phyloP scores from a whole-genome alignment of 2,113 vertebrate genomes.

The Aleadryas rufinucha region DNA sequence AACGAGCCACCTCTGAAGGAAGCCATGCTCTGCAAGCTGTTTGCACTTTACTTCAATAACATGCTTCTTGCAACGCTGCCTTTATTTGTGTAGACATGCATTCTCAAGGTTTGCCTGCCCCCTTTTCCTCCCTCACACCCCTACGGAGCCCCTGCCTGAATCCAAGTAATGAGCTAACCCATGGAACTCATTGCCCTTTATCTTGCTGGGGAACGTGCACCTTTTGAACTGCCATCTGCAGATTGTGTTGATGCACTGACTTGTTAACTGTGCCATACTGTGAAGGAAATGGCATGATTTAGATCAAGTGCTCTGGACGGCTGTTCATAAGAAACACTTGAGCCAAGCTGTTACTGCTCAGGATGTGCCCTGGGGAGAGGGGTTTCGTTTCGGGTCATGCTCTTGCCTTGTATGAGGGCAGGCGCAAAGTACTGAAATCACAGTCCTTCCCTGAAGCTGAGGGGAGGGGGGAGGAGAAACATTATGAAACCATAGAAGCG shows the following conservation, averaged over 20 bases:
- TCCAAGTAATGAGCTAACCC: conserved; percentile 79
- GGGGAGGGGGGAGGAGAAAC: conserved; percentile 80
- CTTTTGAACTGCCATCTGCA: conserved; percentile 89
- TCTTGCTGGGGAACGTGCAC: conserved; percentile 82
- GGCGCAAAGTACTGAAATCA: conserved; percentile 77
- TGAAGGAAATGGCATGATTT: conserved; percentile 89
- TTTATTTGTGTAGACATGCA: conserved; percentile 67
- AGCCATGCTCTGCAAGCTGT: conserved; percentile 65
- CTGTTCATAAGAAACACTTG: conserved; percentile 98
- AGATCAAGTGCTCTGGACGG: conserved; percentile 84
- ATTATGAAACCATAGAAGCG: conserved; percentile 96
- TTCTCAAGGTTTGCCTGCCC: conserved; percentile 57
- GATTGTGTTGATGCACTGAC: conserved; percentile 84
- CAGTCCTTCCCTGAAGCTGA: conserved; percentile 70
- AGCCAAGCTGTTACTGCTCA: conserved; percentile 98
- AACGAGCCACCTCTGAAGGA: conserved; percentile 28
- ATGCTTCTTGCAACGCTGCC: conserved; percentile 20
- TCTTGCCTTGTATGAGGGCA: conserved; percentile 88
- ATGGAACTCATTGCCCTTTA: conserved; percentile 80
- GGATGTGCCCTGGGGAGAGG: conserved; percentile 97
- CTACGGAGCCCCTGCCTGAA: conserved; percentile 75
- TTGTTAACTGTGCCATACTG: conserved; percentile 88
- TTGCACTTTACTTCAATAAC: conserved; percentile 67
- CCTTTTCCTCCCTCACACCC: conserved; percentile 63
- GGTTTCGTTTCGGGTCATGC: conserved; percentile 97